phyloP scores from a whole-genome alignment of 1,140 invertebrate genomes.

The Stratiolaelaps scimitus region DNA sequence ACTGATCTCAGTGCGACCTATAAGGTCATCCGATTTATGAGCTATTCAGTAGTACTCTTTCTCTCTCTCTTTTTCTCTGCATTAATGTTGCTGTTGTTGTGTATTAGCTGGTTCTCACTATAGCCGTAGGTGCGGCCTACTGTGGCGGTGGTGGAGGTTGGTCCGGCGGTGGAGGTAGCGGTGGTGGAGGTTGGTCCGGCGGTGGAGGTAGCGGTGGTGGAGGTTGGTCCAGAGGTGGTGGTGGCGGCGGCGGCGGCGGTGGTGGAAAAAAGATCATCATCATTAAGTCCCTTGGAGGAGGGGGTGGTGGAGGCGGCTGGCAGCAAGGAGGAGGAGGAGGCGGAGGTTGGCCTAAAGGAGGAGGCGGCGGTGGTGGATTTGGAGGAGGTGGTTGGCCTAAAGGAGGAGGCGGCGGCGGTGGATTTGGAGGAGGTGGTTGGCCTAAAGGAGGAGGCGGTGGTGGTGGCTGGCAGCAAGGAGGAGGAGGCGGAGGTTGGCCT shows the following conservation, averaged over 20 bases:
- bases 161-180: conserved; percentile 1
- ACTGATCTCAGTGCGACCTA: no score
- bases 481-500: background rate
- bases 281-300: background rate
- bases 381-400: no score
- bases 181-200: conserved; percentile 7
- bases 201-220: conserved; percentile 10
- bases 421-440: no score
- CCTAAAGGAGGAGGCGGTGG: no score
- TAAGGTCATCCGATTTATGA: no score
- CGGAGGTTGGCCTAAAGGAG: conserved; percentile 6
- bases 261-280: background rate
- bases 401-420: no score
- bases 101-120: background rate
- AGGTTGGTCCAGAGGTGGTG: background rate
- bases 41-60: no score
- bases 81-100: no score
- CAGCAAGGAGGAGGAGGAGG: no score
- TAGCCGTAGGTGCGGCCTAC: conserved; percentile 6
- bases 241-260: background rate
- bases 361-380: conserved; percentile 5
- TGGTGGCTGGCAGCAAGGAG: no score
- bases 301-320: conserved; percentile 17
- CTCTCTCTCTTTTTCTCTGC: no score
- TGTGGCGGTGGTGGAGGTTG: conserved; percentile 16